These are phyloP conservation scores for Phortica okadai DNA, from an alignment of 2,888 invertebrate species.

Conservation along the genomic window DNA sequence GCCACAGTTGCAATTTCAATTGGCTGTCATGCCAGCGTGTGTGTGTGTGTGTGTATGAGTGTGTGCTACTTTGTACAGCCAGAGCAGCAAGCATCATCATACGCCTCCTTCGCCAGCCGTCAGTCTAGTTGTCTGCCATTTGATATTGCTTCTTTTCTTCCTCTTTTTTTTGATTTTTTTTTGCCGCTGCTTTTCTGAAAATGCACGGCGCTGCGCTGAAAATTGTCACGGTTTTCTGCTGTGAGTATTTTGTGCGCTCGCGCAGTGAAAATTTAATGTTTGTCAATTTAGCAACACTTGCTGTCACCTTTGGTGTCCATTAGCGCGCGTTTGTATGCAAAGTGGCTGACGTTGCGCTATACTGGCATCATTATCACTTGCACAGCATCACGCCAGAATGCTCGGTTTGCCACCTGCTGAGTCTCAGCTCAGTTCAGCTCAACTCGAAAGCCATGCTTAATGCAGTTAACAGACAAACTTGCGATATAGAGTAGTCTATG, in stretches of 20 bases:
- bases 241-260: slow-evolving; percentile 45
- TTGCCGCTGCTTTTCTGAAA: slow-evolving; percentile 58
- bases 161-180: slow-evolving; percentile 21
- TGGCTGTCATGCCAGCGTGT: not conserved
- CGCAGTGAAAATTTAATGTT: slow-evolving; percentile 69
- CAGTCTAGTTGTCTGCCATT: not conserved
- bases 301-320: slow-evolving; percentile 73
- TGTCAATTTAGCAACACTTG: slow-evolving; percentile 70
- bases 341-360: slow-evolving; percentile 56
- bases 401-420: slow-evolving; percentile 62
- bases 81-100: not conserved
- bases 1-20: not conserved
- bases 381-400: slow-evolving; percentile 61
- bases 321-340: slow-evolving; percentile 72
- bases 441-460: not conserved
- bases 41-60: slow-evolving; percentile 12
- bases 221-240: slow-evolving; percentile 66
- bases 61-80: not conserved
- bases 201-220: slow-evolving; percentile 68
- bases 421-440: slow-evolving; percentile 32
- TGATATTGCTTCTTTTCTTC: not conserved
- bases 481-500: slow-evolving; percentile 4
- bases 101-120: not conserved
- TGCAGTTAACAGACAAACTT: not conserved
- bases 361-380: slow-evolving; percentile 65